Evolutionary conservation across 2,113 vertebrate species (phyloP), one percentile per base, ranked within the genome.

Genomic region (Pseudorhombus dupliciocellatus): DNA sequence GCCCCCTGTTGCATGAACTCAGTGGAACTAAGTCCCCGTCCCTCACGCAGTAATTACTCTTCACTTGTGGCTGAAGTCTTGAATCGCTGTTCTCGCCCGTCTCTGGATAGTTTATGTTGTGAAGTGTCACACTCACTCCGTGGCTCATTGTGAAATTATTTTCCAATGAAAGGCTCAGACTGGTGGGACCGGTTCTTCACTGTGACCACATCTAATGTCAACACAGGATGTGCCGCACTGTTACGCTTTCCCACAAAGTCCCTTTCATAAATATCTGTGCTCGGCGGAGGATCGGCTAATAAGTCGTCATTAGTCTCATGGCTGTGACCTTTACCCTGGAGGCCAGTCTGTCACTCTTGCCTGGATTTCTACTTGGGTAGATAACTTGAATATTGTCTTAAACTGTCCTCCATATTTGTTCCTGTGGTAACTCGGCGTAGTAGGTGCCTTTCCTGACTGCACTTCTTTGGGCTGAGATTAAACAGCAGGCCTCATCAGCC

Each of bases 401-500:
- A 11, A 0, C n/a, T 7, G 10, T 25, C 44, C 12, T 46, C 48
- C 24, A 16, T 8, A 4, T 14, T 42, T 26, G 7, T n/a, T 55
- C 48, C 10, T 55, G 21, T 15, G 61, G 57, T 25, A 22, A 46
- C 26, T 37, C 25, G 10, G 11, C n/a, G 4, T 69, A 66, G 31
- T 5, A 25, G 31, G n/a, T 1, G 48, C 16, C 57, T 68, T 69
- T 69, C 30, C 59, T 64, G 51, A 59, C n/a, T 58, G 1, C 53
- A 22, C 56, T n/a, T 15, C 22, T 11, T 0, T 22, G 4, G 61
- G 22, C 56, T 51, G 81, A 89, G 85, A 84, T 87, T 80, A 85
- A 86, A 84, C 75, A 74, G 66, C 46, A 50, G 62, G 46, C 50
- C 67, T 24, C 73, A 77, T 70, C 66, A 75, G 72, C 76, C 63